Conservation (phyloP, 2,888 invertebrate genomes). For the Hemistola chrysoprasaria region DNA sequence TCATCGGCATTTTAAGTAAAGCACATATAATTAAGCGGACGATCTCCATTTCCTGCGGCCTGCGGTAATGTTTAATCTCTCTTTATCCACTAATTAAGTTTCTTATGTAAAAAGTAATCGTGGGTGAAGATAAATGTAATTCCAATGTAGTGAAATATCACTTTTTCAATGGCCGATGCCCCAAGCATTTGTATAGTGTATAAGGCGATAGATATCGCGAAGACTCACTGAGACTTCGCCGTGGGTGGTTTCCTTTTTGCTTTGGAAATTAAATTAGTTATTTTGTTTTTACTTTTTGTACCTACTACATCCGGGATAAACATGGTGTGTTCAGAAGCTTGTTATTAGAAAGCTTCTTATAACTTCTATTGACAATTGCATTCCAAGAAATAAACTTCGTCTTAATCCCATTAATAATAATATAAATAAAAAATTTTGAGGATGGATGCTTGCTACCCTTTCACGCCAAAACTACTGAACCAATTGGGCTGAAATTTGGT, state of each 20-base stretch:
- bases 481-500: too few relatives aligned
- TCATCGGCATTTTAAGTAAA: too few relatives aligned
- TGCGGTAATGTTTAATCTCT: conserved; percentile 6
- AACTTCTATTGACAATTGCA: too few relatives aligned
- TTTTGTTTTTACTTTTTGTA: not conserved
- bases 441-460: too few relatives aligned
- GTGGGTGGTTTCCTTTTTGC: conserved; percentile 32
- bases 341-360: too few relatives aligned
- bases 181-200: conserved; percentile 32
- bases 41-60: too few relatives aligned
- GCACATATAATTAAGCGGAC: too few relatives aligned
- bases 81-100: conserved; percentile 2
- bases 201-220: conserved; percentile 37
- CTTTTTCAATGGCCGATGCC: conserved; percentile 36
- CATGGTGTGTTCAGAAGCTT: too few relatives aligned
- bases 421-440: too few relatives aligned
- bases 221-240: conserved; percentile 27
- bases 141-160: conserved; percentile 35
- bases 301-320: not conserved
- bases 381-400: too few relatives aligned
- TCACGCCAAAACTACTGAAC: too few relatives aligned
- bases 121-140: conserved; percentile 36
- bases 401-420: too few relatives aligned
- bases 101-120: conserved; percentile 20
- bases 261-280: conserved; percentile 10